Conservation (phyloP, 64 coral and sea anemone genomes). For the Pocillopora verrucosa region DNA sequence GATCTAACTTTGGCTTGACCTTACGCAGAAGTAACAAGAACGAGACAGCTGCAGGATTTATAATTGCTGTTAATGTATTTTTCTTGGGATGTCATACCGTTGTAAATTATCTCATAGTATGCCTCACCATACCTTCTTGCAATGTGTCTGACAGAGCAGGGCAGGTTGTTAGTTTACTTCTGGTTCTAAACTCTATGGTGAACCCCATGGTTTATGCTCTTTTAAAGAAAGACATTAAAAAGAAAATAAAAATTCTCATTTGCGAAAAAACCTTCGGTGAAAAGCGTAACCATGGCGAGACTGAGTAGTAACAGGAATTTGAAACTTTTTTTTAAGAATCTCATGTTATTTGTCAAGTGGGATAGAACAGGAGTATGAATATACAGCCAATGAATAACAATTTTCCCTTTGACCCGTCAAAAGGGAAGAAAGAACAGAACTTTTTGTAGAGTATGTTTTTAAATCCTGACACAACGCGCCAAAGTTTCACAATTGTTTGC, state of each 20-base stretch:
- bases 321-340: too few relatives aligned
- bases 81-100: background rate
- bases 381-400: too few relatives aligned
- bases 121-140: background rate
- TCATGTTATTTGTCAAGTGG: too few relatives aligned
- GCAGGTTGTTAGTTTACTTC: background rate
- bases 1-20: background rate
- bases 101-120: background rate
- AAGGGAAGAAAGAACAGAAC: too few relatives aligned
- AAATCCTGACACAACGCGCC: too few relatives aligned
- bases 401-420: too few relatives aligned
- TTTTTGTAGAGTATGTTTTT: too few relatives aligned
- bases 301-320: too few relatives aligned
- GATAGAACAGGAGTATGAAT: too few relatives aligned
- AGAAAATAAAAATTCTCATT: background rate
- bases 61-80: background rate
- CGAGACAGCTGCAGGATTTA: background rate
- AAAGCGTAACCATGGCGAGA: too few relatives aligned
- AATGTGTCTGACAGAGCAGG: background rate
- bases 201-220: conserved; percentile 4
- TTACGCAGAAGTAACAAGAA: background rate
- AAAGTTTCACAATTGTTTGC: too few relatives aligned
- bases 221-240: conserved; percentile 8
- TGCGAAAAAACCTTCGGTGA: background rate
- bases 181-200: background rate